Evolutionary conservation across 2,113 vertebrate genomes (phyloP).

Genomic region (Megaceryle maxima): DNA sequence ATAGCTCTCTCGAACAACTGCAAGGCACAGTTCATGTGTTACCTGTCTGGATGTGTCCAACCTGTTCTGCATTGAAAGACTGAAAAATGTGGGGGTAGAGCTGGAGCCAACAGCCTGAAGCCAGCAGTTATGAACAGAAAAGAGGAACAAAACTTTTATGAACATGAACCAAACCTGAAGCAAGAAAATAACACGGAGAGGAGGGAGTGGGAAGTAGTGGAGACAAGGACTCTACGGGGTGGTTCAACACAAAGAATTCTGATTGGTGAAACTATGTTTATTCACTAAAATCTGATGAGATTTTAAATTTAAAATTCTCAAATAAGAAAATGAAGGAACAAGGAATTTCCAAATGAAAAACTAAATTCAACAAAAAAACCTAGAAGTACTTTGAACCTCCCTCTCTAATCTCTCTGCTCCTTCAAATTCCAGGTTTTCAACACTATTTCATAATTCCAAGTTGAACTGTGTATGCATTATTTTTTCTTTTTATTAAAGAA

Average conservation of each 20-base stretch:
- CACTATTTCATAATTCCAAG: not conserved
- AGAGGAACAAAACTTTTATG: not conserved
- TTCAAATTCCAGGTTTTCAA: not conserved
- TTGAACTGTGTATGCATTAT: not conserved
- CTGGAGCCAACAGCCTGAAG: not conserved
- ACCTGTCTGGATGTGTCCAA: not conserved
- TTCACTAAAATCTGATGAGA: not conserved
- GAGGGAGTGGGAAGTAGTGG: not conserved
- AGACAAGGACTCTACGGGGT: not conserved
- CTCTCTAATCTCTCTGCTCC: not conserved
- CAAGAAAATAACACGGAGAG: rapidly evolving
- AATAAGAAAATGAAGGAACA: not conserved
- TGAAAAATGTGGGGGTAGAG: not conserved
- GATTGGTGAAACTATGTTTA: rapidly evolving
- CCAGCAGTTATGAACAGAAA: not conserved
- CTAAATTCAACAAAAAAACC: not conserved
- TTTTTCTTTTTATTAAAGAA: not conserved
- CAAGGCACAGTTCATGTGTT: not conserved
- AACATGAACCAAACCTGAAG: not conserved
- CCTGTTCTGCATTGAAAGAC: not conserved
- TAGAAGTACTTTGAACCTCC: not conserved
- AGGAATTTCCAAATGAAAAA: not conserved
- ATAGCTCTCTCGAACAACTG: not conserved
- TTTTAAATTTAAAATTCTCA: not conserved
- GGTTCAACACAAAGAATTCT: not conserved